Conservation (phyloP, 2,113 vertebrate species). For the Campylomormyrus numenius region DNA sequence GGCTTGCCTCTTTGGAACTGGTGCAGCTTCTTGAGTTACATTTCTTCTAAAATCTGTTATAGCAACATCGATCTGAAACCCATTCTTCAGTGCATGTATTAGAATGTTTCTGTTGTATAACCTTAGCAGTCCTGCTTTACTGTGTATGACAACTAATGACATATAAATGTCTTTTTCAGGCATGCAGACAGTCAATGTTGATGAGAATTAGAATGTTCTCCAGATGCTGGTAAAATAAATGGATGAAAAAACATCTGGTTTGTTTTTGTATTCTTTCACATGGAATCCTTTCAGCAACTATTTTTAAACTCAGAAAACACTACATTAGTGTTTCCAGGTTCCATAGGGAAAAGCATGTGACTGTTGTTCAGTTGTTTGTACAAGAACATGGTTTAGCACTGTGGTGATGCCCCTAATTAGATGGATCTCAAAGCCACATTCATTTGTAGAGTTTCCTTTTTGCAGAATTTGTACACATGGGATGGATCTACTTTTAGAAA, state of each 20-base stretch:
- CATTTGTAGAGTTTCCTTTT: background rate
- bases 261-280: background rate
- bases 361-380: background rate
- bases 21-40: background rate
- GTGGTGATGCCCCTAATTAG: background rate
- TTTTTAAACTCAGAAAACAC: background rate
- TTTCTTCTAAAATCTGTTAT: background rate
- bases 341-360: background rate
- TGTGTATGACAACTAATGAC: background rate
- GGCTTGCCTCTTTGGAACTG: background rate
- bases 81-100: background rate
- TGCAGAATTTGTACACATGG: background rate
- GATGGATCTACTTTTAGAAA: background rate
- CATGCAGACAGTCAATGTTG: conserved; percentile 92
- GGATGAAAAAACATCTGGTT: conserved; percentile 33
- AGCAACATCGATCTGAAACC: background rate
- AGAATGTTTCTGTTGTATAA: background rate
- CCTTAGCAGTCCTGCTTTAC: background rate
- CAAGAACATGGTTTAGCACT: background rate
- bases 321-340: background rate
- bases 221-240: conserved; percentile 53
- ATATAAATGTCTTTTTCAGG: conserved; percentile 55
- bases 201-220: conserved; percentile 76
- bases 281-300: background rate
- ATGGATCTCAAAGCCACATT: background rate